A percentile compares a stretch with the other conserved stretches of the same genome.
Conservation (phyloP, 2,888 invertebrate species). For the Oxystoma pomonae region DNA sequence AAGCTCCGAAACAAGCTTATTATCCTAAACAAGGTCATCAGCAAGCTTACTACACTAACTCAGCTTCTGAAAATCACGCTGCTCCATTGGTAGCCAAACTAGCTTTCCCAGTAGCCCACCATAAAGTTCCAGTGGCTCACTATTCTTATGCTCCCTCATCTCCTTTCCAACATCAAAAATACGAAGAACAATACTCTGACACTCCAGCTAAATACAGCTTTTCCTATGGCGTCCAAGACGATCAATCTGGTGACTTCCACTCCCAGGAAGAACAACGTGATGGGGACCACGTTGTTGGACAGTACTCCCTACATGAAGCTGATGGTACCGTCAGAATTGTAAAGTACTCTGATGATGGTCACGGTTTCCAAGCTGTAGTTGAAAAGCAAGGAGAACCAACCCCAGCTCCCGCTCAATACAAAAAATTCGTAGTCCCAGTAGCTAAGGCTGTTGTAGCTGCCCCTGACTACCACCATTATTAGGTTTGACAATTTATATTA, state of each 20-base stretch:
- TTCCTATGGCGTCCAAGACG: constrained; percentile 55
- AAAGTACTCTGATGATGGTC: constrained; percentile 55
- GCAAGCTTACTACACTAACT: constrained; percentile 13
- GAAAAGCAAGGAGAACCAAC: constrained; percentile 41
- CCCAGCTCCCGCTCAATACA: neutral
- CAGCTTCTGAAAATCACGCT: constrained; percentile 15
- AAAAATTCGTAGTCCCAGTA: constrained; percentile 6
- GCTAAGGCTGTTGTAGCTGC: constrained; percentile 2
- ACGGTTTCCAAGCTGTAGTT: constrained; percentile 49
- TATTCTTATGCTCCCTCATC: neutral
- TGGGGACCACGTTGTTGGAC: constrained; percentile 53
- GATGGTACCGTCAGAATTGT: constrained; percentile 56
- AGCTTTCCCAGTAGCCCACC: neutral
- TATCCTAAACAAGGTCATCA: constrained; percentile 10
- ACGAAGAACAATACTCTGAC: constrained; percentile 12
- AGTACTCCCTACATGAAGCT: constrained; percentile 55
- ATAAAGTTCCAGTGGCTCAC: neutral
- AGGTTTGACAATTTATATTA: constrained; percentile 22
- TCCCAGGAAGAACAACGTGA: constrained; percentile 53
- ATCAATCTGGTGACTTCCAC: constrained; percentile 55
- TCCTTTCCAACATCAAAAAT: neutral
- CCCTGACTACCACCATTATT: neutral
- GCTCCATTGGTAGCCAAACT: constrained; percentile 16
- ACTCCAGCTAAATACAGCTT: constrained; percentile 60
- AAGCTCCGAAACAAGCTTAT: constrained; percentile 14